Base-by-base conservation (phyloP, 2,797 vertebrate genomes). In the Argya squamiceps region DNA sequence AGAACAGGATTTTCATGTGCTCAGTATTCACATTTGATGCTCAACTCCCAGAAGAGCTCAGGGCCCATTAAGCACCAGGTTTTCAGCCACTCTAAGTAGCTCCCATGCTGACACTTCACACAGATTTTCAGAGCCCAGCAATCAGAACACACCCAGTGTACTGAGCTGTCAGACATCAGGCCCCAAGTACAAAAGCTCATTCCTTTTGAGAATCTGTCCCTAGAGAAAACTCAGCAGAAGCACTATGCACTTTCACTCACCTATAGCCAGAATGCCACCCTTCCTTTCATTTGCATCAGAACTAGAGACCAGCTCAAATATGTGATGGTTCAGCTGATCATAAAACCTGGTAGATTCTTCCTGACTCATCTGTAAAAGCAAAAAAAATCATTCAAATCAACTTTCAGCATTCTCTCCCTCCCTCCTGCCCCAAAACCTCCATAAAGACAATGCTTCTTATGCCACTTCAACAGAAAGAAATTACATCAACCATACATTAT, bases 241-340 rank as follows among this genome's bases (percentile, higher is more conserved):
- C 37, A 68, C 12, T 18, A 78, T 65, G 12, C 20, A n/a, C 36
- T 77, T 84, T 58, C 41, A 96, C 98, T 98, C 97, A 99, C 99
- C 99, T 76, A 99, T 99, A 71, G 99, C 99, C 64, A 99, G 98
- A 96, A 99, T 99, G 79, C 99, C 99, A 39, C 99, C 99, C 98
- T 99, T 99, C 96, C 99, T 99, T 97, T 99, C 99, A 75, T 99
- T 99, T 49, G 99, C 99, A 97, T 99, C 99, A 15, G 99, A 99
- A 97, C 99, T 99, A 96, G 99, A 99, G 78, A 99, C 99, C 97
- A 99, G 97, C 97, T 99, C 99, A 97, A 99, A 99, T 97, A 99
- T 99, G 97, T 99, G 99, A 96, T 99, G 99, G 97, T 99, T 99
- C 84, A 99, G 97, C 96, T 99, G 99, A 97, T 99, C 99, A 0